phyloP scores from a whole-genome alignment of 2,888 invertebrate genomes.

The Pimpla rufipes region DNA sequence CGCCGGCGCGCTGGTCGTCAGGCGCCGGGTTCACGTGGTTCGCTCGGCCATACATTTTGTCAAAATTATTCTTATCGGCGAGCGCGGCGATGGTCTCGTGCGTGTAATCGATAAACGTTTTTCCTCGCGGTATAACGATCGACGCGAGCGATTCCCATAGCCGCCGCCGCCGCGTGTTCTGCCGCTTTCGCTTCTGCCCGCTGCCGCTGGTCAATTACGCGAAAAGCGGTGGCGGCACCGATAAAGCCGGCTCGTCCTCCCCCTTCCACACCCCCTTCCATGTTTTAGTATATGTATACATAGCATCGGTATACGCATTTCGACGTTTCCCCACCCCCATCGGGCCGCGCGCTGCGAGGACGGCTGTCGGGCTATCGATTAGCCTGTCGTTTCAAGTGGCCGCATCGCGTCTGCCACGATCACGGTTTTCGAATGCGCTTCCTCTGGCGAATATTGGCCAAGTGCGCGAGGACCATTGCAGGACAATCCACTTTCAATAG shows the following conservation, averaged over 20 bases:
- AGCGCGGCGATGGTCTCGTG: conserved; percentile 30
- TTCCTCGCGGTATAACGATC: conserved; percentile 45
- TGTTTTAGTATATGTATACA: conserved; percentile 29
- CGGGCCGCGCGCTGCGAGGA: conserved; percentile 34
- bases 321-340: conserved; percentile 41
- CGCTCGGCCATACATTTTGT: conserved; percentile 15
- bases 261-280: not conserved
- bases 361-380: conserved; percentile 59
- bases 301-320: conserved; percentile 38
- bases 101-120: conserved; percentile 59
- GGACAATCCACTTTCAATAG: conserved; percentile 32
- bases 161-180: not conserved
- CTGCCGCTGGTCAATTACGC: conserved; percentile 59
- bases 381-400: conserved; percentile 60
- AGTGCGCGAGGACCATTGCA: conserved; percentile 13
- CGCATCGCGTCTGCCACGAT: conserved; percentile 35
- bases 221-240: conserved; percentile 57
- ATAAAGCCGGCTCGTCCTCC: conserved; percentile 46
- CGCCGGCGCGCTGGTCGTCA: not conserved
- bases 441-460: conserved; percentile 25
- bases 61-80: conserved; percentile 52
- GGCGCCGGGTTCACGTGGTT: not conserved
- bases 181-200: conserved; percentile 16
- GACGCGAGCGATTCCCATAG: conserved; percentile 33
- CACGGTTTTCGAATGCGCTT: conserved; percentile 33